Evolutionary conservation across 2,113 vertebrate species (phyloP), one percentile per base, ranked within the genome.

Genomic region (Mormoops blainvillei): DNA sequence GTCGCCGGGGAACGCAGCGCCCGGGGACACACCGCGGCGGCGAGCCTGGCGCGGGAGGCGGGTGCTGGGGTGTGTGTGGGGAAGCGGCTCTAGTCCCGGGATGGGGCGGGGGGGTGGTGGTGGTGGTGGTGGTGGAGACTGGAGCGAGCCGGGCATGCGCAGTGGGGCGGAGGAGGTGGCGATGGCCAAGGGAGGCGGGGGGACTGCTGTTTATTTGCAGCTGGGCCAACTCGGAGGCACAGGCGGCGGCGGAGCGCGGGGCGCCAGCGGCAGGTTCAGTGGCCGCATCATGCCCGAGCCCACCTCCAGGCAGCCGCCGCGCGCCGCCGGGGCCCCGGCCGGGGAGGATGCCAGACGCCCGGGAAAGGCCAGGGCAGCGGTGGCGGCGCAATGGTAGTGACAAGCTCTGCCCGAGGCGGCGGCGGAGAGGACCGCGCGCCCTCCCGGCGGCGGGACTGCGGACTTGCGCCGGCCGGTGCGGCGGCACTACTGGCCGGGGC

Each of bases 121-220:
- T 2, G 89, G 95, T n/a, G 89, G 50, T 7, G 67, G 43, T 5
- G 67, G 83, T 2, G 89, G 95, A 2, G 78, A 78, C 78, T 38
- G 15, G 33, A 19, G 92, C 20, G 77, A 2, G 84, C 4, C 68
- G 84, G 45, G 98, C 97, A 89, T 97, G 98, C 96, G 96, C 96
- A 92, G 83, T 93, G 89, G 93, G 52, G 95, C 80, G 74, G 63
- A 93, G 90, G 95, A 56, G 98, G 97, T 70, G 94, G 97, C 90
- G 96, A 83, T 71, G 97, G 96, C 94, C 93, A 71, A 77, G 93
- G 94, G 87, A 97, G 98, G 97, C 83, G 97, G 97, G 71, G 93
- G 97, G 24, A 89, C 97, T 81, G 98, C 98, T 97, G 98, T 98
- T 98, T 98, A 97, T 98, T 94, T 96, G 98, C 98, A 73, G 98